These are phyloP conservation scores for Saturnia pavonia DNA, from an alignment of 2,888 invertebrate genomes.

Conservation along the genomic window DNA sequence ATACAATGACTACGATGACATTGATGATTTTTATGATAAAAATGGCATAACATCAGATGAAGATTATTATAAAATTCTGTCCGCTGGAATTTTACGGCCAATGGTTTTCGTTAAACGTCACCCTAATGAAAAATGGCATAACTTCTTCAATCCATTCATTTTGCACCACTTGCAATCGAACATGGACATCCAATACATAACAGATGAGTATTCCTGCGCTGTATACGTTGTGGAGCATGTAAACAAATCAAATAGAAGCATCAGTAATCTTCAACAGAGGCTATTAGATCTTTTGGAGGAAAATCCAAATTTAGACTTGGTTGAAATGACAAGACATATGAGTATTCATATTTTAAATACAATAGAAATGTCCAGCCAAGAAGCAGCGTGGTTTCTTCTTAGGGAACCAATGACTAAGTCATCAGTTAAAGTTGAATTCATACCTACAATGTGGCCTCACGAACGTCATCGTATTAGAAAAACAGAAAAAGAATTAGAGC, in stretches of 20 bases:
- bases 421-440: conserved; percentile 31
- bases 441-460: conserved; percentile 43
- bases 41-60: conserved; percentile 42
- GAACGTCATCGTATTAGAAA: conserved; percentile 50
- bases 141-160: conserved; percentile 57
- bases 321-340: conserved; percentile 33
- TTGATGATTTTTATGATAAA: conserved; percentile 39
- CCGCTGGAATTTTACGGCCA: conserved; percentile 49
- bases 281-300: conserved; percentile 35
- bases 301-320: conserved; percentile 37
- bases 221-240: conserved; percentile 59
- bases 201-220: conserved; percentile 59
- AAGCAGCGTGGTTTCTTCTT: conserved; percentile 48
- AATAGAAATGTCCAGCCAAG: conserved; percentile 46
- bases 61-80: conserved; percentile 38
- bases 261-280: conserved; percentile 48
- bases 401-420: conserved; percentile 36
- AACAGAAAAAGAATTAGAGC: conserved; percentile 44
- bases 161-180: conserved; percentile 46
- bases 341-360: conserved; percentile 33
- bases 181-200: conserved; percentile 55
- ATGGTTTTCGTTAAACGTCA: conserved; percentile 42
- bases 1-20: conserved; percentile 37
- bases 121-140: conserved; percentile 53
- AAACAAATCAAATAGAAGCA: conserved; percentile 52